Evolutionary conservation across 2,113 vertebrate species (phyloP).

Genomic region (Vidua macroura): DNA sequence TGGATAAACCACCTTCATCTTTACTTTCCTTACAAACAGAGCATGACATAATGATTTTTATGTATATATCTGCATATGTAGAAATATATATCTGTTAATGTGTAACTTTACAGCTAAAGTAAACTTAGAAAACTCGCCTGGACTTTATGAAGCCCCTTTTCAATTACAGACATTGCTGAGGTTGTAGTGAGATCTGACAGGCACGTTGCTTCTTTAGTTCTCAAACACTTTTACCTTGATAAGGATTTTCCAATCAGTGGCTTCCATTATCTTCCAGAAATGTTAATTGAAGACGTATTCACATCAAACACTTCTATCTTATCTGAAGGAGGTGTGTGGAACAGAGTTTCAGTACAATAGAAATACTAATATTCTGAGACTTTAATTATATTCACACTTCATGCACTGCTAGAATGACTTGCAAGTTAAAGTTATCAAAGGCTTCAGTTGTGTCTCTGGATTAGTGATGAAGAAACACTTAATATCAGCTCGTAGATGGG

Average conservation of each 20-base stretch:
- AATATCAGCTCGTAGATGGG: background rate
- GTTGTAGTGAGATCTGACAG: background rate
- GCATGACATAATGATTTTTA: background rate
- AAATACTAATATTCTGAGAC: slow-evolving; percentile 62
- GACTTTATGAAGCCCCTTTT: background rate
- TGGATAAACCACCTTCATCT: background rate
- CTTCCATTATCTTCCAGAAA: slow-evolving; percentile 70
- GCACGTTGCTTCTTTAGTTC: background rate
- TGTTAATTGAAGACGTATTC: slow-evolving; percentile 69
- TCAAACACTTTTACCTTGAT: slow-evolving; percentile 65
- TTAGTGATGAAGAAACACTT: slow-evolving; percentile 1
- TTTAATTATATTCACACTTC: slow-evolving; percentile 70
- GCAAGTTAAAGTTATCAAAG: slow-evolving; percentile 32
- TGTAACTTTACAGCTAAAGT: background rate
- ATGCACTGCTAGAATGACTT: slow-evolving; percentile 44
- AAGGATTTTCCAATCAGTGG: slow-evolving; percentile 76
- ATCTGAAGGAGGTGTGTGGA: slow-evolving; percentile 65
- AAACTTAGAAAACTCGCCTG: background rate
- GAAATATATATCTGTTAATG: background rate
- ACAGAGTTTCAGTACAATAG: slow-evolving; percentile 58
- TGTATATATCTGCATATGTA: background rate
- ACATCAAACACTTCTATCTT: slow-evolving; percentile 73
- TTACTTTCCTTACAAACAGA: background rate
- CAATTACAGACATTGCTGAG: background rate
- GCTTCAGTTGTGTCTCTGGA: background rate